These are phyloP conservation scores for Strigamia transsilvanica DNA, from an alignment of 2,888 invertebrate genomes.

Conservation along the genomic window DNA sequence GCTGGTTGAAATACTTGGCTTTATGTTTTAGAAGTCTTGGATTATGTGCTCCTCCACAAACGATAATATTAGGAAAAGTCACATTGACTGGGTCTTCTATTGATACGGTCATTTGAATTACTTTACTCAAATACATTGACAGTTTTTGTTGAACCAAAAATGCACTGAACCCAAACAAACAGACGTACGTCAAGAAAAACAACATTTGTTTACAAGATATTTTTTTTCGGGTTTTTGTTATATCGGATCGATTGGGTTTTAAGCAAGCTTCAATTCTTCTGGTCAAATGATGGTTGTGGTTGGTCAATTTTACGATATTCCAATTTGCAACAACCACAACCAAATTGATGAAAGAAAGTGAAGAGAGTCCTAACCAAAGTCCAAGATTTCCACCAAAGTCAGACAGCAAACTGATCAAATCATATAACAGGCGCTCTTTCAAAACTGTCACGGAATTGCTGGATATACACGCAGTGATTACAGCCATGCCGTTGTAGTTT, in stretches of 20 bases:
- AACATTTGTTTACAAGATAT: neutral
- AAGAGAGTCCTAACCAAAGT: neutral
- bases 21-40: neutral
- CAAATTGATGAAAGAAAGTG: neutral
- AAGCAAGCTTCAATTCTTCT: neutral
- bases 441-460: neutral
- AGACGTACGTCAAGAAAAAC: neutral
- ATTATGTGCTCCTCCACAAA: neutral
- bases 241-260: too few species aligned
- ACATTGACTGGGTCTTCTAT: too few species aligned
- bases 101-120: neutral
- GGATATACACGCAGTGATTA: neutral
- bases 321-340: neutral
- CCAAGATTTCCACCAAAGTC: constrained; percentile 2
- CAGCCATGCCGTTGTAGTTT: neutral
- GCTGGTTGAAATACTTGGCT: neutral
- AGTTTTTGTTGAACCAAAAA: neutral
- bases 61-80: neutral
- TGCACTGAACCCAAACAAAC: too few species aligned
- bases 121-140: neutral
- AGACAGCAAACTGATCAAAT: neutral
- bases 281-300: neutral
- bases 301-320: neutral
- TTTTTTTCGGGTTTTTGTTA: neutral
- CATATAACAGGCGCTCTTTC: neutral